Evolutionary conservation across 2,888 invertebrate species (phyloP), one percentile per base, ranked within the genome.

Genomic region (Molorchus minor): DNA sequence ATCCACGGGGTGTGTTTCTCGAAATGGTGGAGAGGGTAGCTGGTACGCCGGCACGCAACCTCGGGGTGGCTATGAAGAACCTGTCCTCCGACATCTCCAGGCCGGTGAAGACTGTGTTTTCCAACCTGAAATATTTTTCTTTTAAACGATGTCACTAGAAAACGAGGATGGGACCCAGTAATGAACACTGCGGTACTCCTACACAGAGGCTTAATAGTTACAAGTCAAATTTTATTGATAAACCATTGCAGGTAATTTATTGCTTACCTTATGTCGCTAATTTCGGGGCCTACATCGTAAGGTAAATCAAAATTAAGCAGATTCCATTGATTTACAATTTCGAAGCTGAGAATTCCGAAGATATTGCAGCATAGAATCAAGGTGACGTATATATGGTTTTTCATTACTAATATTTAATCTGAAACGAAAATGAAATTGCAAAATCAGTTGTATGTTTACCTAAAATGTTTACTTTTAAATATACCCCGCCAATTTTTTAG

Each of bases 51-150:
- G 86, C 84, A 56, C 91, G 84, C 20, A 93, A 79, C 55, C 93
- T 82, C 0, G 93, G 93, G 8, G 88, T 87, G 0, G 91, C 87
- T n/a, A 94, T 61, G 75, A 92, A 93, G 19, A 93, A 81, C 61
- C 88, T 83, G 71, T 92, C 88, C 80, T 86, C 85, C 1, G 86
- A 86, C 21, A 92, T 82, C 72, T 91, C 92, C 60, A 93, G 75
- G 1, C 93, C 93, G 0, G 93, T 92, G 30, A 90, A 87, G 2
- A 92, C 87, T 0, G 89, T 87, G 77, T 91, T 91, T 74, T 89
- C 88, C 0, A 91, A 89, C 64, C 86, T 87, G 76, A 84, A 89
- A 77, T 29, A 40, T 40, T 12, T 35, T 35, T 2, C 15, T 12
- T 35, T n/a, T n/a, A n/a, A n/a, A n/a, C n/a, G n/a, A n/a, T n/a